These are phyloP conservation scores for Xylocampa areola DNA, from an alignment of 2,888 invertebrate genomes.

Conservation along the genomic window DNA sequence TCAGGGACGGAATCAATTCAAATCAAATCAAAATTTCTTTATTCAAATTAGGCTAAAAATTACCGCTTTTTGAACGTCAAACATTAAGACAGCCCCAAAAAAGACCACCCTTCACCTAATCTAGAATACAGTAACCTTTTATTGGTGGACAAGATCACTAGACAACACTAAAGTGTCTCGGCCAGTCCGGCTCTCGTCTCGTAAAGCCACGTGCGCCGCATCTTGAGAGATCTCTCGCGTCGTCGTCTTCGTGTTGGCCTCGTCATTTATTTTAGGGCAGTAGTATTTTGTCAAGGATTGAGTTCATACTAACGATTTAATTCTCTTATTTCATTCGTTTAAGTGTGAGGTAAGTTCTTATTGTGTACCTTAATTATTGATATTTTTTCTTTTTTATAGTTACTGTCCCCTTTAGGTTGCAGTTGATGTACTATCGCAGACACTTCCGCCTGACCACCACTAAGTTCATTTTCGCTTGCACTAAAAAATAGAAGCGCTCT, in stretches of 20 bases:
- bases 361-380: slow-evolving; percentile 10
- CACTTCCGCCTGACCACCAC: too few relatives aligned
- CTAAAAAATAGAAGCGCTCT: too few relatives aligned
- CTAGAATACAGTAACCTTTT: slow-evolving; percentile 2
- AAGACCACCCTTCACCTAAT: too few relatives aligned
- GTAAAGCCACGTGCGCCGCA: slow-evolving; percentile 32
- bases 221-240: slow-evolving; percentile 18
- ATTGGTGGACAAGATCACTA: slow-evolving; percentile 5
- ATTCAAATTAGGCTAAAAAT: too few relatives aligned
- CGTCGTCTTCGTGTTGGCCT: slow-evolving; percentile 36
- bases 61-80: too few relatives aligned
- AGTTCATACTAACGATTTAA: slow-evolving; percentile 21
- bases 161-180: slow-evolving; percentile 15
- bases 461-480: too few relatives aligned
- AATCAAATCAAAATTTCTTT: too few relatives aligned
- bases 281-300: slow-evolving; percentile 42
- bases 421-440: too few relatives aligned
- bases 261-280: slow-evolving; percentile 49
- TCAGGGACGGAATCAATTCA: too few relatives aligned
- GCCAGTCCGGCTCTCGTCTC: slow-evolving; percentile 22
- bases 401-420: too few relatives aligned
- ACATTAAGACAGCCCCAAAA: too few relatives aligned
- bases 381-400: neutral
- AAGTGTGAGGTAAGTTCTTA: slow-evolving; percentile 13
- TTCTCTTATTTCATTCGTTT: slow-evolving; percentile 21